Evolutionary conservation across 2,888 invertebrate species (phyloP).

Genomic region (Leucozona laternaria): DNA sequence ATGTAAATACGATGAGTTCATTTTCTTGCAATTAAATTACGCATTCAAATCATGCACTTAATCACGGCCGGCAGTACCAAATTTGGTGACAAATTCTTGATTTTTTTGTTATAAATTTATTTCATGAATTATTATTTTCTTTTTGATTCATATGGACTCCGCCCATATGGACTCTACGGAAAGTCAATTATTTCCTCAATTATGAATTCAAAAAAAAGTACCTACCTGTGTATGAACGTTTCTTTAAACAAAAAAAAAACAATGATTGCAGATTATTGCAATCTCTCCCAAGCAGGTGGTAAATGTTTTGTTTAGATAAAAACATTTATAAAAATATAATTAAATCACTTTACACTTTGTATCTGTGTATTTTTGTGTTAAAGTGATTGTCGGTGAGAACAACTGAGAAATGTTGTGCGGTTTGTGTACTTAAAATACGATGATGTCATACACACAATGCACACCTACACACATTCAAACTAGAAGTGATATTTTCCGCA

Average conservation of each 20-base stretch:
- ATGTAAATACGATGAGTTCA: conserved; percentile 39
- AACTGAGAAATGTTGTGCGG: conserved; percentile 1
- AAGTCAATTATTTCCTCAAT: not conserved
- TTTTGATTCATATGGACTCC: not conserved
- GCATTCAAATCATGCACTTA: conserved; percentile 59
- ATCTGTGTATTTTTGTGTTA: not conserved
- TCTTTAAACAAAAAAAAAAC: not conserved
- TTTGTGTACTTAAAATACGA: conserved; percentile 26
- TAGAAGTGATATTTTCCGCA: conserved; percentile 55
- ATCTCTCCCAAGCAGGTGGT: conserved; percentile 18
- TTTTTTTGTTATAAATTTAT: conserved; percentile 48
- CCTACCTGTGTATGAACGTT: too few species aligned
- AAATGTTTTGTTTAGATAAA: conserved; percentile 31
- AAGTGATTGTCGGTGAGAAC: conserved; percentile 35
- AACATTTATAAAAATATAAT: not conserved
- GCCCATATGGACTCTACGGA: not conserved
- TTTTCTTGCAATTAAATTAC: conserved; percentile 48
- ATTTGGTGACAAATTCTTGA: conserved; percentile 46
- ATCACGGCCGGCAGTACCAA: conserved; percentile 42
- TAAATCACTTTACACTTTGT: conserved; percentile 14
- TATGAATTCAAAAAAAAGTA: not conserved
- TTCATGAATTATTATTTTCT: conserved; percentile 6
- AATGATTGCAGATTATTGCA: conserved; percentile 13
- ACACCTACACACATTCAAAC: conserved; percentile 59
- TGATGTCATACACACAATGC: conserved; percentile 68